Conservation (phyloP, 1,140 invertebrate species). For the Phortica variegata region DNA sequence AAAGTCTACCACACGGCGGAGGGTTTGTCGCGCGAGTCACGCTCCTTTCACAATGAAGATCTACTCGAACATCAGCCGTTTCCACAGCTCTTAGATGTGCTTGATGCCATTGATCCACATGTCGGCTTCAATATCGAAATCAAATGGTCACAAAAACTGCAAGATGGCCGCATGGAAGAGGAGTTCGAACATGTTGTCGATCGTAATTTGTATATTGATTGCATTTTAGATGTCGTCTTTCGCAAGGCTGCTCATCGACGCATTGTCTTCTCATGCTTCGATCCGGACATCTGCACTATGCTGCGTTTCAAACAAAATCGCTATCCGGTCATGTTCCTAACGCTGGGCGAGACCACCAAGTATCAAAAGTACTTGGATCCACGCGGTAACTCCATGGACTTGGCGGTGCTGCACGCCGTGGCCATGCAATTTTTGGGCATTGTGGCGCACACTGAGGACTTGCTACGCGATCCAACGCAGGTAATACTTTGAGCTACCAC, state of each 20-base stretch:
- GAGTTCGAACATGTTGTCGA: slow-evolving; percentile 70
- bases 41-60: slow-evolving; percentile 75
- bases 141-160: slow-evolving; percentile 88
- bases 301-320: slow-evolving; percentile 90
- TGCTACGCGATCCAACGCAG: slow-evolving; percentile 79
- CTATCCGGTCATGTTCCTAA: slow-evolving; percentile 92
- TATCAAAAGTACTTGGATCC: slow-evolving; percentile 83
- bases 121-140: slow-evolving; percentile 95
- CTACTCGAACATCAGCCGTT: slow-evolving; percentile 90
- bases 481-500: slow-evolving; percentile 39
- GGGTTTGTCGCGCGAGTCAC: slow-evolving; percentile 68
- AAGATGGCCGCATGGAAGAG: slow-evolving; percentile 84
- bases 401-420: slow-evolving; percentile 79
- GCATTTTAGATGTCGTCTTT: slow-evolving; percentile 76
- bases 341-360: slow-evolving; percentile 77
- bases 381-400: slow-evolving; percentile 76
- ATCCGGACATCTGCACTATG: slow-evolving; percentile 93
- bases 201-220: slow-evolving; percentile 86
- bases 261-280: slow-evolving; percentile 92
- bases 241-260: slow-evolving; percentile 74
- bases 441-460: slow-evolving; percentile 88
- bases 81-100: slow-evolving; percentile 77
- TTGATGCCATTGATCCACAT: slow-evolving; percentile 78
- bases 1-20: slow-evolving; percentile 83
- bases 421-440: slow-evolving; percentile 82